phyloP scores from a whole-genome alignment of 2,797 vertebrate species.

The Dryobates pubescens region DNA sequence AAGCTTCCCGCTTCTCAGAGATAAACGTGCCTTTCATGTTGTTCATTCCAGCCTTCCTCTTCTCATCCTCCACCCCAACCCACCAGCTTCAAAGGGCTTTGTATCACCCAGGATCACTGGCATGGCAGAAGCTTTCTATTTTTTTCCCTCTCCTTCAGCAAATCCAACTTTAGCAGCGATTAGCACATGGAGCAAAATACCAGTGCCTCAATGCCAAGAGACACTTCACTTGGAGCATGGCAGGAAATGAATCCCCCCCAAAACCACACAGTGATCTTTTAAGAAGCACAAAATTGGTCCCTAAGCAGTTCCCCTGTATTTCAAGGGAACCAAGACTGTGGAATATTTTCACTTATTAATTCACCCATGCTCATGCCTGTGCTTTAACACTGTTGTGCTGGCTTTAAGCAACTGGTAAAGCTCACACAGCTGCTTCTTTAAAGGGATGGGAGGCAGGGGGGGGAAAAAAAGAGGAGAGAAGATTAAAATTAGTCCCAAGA shows the following conservation, averaged over 20 bases:
- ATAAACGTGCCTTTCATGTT: conserved; percentile 32
- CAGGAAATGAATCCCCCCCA: conserved; percentile 5
- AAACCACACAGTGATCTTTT: neutral
- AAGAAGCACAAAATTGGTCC: conserved; percentile 17
- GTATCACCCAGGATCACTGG: neutral
- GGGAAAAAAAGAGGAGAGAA: neutral
- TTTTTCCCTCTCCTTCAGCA: neutral
- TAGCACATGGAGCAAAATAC: neutral
- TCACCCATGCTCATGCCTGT: neutral
- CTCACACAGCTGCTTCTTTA: conserved; percentile 11
- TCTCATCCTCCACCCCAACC: neutral
- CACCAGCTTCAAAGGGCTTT: neutral
- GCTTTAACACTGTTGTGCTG: neutral
- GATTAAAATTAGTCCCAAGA: conserved; percentile 42
- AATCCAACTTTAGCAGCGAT: conserved; percentile 29
- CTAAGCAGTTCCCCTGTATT: neutral
- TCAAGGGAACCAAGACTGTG: neutral
- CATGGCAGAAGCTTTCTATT: neutral
- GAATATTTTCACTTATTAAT: conserved; percentile 17
- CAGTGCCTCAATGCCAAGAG: neutral
- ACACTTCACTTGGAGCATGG: neutral
- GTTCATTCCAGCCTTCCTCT: neutral
- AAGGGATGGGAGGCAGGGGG: neutral
- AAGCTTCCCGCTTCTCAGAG: conserved; percentile 40
- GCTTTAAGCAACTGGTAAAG: conserved; percentile 3